Evolutionary conservation across 2,113 vertebrate genomes (phyloP).

Genomic region (Onychostruthus taczanowskii): DNA sequence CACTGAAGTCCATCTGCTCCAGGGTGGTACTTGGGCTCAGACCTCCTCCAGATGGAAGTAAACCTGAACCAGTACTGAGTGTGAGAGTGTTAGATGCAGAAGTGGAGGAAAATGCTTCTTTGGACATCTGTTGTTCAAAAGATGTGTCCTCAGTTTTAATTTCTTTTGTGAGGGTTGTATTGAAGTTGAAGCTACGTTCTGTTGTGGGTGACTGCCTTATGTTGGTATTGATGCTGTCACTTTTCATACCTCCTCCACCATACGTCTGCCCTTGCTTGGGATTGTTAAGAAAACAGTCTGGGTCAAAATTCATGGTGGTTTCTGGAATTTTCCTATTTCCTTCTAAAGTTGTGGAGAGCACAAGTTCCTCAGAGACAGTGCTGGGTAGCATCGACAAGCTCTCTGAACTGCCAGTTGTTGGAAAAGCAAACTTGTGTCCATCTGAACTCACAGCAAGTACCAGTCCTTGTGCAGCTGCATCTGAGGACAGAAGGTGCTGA

Average conservation of each 20-base stretch:
- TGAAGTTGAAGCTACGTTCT: constrained; percentile 86
- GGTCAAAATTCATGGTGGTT: constrained; percentile 98
- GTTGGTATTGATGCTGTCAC: constrained; percentile 80
- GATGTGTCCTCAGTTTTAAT: constrained; percentile 98
- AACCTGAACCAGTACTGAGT: constrained; percentile 83
- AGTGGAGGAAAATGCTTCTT: constrained; percentile 85
- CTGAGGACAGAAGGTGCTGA: constrained; percentile 91
- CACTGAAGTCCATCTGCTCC: constrained; percentile 99
- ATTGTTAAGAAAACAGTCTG: constrained; percentile 99
- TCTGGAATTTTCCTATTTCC: constrained; percentile 92
- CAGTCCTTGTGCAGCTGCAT: constrained; percentile 87
- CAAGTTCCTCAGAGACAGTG: constrained; percentile 92
- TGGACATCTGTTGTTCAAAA: constrained; percentile 97
- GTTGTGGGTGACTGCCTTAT: constrained; percentile 85
- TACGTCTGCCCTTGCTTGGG: constrained; percentile 99
- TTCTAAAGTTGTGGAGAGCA: constrained; percentile 94
- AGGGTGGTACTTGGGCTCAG: constrained; percentile 97
- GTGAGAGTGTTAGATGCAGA: constrained; percentile 82
- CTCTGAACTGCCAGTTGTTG: constrained; percentile 83
- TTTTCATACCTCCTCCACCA: constrained; percentile 92
- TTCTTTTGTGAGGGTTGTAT: constrained; percentile 87
- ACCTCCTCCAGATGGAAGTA: constrained; percentile 94
- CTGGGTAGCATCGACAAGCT: constrained; percentile 89
- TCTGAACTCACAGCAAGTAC: constrained; percentile 91
- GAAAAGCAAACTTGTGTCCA: constrained; percentile 97